Evolutionary conservation across 2,888 invertebrate genomes (phyloP).

Genomic region (Eulithis prunata): DNA sequence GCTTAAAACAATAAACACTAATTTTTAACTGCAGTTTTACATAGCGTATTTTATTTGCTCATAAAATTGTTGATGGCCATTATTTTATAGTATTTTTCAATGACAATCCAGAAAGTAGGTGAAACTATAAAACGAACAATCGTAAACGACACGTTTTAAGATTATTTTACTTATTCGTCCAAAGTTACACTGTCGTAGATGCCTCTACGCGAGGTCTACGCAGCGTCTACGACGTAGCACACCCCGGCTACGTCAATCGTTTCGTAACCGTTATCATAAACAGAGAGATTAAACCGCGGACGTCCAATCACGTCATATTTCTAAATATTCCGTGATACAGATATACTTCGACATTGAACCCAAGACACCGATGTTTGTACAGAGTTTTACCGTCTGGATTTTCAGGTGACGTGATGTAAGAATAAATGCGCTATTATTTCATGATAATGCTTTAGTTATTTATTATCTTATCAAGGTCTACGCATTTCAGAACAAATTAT

Average conservation of each 20-base stretch:
- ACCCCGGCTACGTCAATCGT: conserved; percentile 28
- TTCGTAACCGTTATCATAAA: conserved; percentile 30
- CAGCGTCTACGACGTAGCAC: conserved; percentile 29
- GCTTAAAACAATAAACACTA: conserved; percentile 33
- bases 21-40: conserved; percentile 14
- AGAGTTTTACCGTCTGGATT: conserved; percentile 10
- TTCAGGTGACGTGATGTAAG: conserved; percentile 11
- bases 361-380: conserved; percentile 18
- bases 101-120: conserved; percentile 19
- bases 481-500: neutral
- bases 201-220: conserved; percentile 36
- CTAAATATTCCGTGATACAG: conserved; percentile 30
- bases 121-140: conserved; percentile 7
- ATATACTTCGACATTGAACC: conserved; percentile 38
- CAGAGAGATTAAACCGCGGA: conserved; percentile 26
- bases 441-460: neutral
- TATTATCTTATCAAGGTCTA: conserved; percentile 1
- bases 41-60: conserved; percentile 5
- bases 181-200: conserved; percentile 10
- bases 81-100: conserved; percentile 11
- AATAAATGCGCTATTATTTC: conserved; percentile 10
- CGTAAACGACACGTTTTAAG: neutral
- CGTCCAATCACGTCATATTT: conserved; percentile 33
- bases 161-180: neutral
- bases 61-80: conserved; percentile 21